These are phyloP conservation scores for Philypnodon macrostomus DNA, from an alignment of 2,797 vertebrate species.

Conservation along the genomic window DNA sequence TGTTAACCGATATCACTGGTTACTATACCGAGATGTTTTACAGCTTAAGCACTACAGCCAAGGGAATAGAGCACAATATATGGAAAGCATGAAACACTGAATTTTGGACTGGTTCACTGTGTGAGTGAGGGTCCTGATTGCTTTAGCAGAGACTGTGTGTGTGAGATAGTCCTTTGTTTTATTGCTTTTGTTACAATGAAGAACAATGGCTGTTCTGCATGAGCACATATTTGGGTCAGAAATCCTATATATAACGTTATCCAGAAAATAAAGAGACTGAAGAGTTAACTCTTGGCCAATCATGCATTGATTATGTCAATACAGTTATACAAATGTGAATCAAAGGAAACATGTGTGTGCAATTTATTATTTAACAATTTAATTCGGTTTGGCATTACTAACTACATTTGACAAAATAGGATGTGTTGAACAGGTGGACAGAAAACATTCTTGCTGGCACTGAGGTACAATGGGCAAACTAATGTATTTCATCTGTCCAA, in stretches of 20 bases:
- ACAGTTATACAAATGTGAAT: background rate
- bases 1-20: conserved; percentile 65
- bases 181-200: conserved; percentile 34
- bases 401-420: too few species aligned
- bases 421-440: too few species aligned
- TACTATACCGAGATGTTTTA: conserved; percentile 63
- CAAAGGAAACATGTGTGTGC: too few species aligned
- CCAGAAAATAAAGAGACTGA: conserved; percentile 33
- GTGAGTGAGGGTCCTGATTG: conserved; percentile 65
- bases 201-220: conserved; percentile 59
- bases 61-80: conserved; percentile 53
- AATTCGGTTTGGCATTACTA: too few species aligned
- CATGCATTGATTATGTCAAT: conserved; percentile 4
- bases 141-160: conserved; percentile 62
- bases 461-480: too few species aligned
- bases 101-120: conserved; percentile 50
- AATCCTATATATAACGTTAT: conserved; percentile 24
- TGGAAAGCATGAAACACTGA: conserved; percentile 60
- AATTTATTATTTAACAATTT: too few species aligned
- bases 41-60: conserved; percentile 49
- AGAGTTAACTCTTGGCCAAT: background rate
- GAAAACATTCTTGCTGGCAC: too few species aligned
- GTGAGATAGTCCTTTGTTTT: conserved; percentile 44
- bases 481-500: conserved; percentile 16
- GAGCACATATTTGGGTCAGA: conserved; percentile 32